A percentile compares a stretch with the other conserved stretches of the same genome.
phyloP scores from a whole-genome alignment of 2,113 vertebrate genomes.

The Aphyosemion australe region DNA sequence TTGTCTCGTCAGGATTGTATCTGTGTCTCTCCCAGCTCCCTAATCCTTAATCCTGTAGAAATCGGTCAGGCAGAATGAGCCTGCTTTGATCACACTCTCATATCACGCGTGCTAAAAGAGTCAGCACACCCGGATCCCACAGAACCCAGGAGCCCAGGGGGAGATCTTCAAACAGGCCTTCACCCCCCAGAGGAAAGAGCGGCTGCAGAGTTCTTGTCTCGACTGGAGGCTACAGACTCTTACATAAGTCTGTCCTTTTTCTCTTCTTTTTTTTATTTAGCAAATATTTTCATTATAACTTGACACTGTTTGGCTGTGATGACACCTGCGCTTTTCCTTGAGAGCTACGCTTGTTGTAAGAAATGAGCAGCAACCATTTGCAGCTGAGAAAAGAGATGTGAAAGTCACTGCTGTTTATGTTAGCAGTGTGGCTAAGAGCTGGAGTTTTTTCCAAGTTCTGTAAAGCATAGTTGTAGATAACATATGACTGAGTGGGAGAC shows the following conservation, averaged over 20 bases:
- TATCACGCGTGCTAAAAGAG: conserved; percentile 78
- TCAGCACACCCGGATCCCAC: conserved; percentile 77
- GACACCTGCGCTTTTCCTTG: conserved; percentile 11
- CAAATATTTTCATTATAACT: conserved; percentile 15
- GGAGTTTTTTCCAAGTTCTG: conserved; percentile 25
- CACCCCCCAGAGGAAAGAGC: conserved; percentile 36
- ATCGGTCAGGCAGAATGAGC: conserved; percentile 80
- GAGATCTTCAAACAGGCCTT: conserved; percentile 67
- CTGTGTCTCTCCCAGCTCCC: conserved; percentile 74
- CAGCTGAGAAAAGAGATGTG: conserved; percentile 11
- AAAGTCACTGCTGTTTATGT: conserved; percentile 21
- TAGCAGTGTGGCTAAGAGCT: conserved; percentile 29
- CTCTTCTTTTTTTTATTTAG: conserved; percentile 1
- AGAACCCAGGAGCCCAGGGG: conserved; percentile 68
- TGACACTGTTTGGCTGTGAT: conserved; percentile 15
- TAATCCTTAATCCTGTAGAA: conserved; percentile 84
- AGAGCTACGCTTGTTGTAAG: conserved; percentile 19
- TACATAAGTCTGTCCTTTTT: conserved; percentile 2
- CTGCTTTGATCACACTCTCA: conserved; percentile 82
- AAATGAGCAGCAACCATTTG: conserved; percentile 24
- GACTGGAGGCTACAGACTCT: conserved; percentile 11
- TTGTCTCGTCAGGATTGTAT: conserved; percentile 67
- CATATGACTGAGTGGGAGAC: conserved; percentile 35
- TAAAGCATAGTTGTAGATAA: conserved; percentile 28
- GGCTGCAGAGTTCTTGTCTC: conserved; percentile 36